Conservation (phyloP, 2,888 invertebrate genomes). For the Stenurella melanura region DNA sequence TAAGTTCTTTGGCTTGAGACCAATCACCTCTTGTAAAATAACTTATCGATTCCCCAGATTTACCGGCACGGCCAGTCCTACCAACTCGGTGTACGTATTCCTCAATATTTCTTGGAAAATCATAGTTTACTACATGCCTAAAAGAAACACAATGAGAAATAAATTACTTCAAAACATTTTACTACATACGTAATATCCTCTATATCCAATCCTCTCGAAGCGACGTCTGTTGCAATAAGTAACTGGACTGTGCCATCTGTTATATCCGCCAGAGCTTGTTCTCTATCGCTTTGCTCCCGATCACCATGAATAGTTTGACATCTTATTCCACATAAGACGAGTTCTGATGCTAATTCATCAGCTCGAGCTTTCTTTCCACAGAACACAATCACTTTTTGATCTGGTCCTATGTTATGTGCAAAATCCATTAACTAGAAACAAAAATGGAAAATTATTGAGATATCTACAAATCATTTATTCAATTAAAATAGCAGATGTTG, state of each 20-base stretch:
- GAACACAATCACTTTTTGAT: slow-evolving; percentile 93
- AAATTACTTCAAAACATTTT: slow-evolving; percentile 18
- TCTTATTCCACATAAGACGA: slow-evolving; percentile 80
- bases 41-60: slow-evolving; percentile 87
- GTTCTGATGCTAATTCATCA: slow-evolving; percentile 87
- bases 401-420: slow-evolving; percentile 79
- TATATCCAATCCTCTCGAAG: slow-evolving; percentile 95
- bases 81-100: slow-evolving; percentile 98
- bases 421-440: slow-evolving; percentile 80
- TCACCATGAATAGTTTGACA: slow-evolving; percentile 93
- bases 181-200: slow-evolving; percentile 83
- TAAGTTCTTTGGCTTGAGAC: slow-evolving; percentile 87
- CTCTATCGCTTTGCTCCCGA: slow-evolving; percentile 84
- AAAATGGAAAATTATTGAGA: slow-evolving; percentile 12
- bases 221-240: slow-evolving; percentile 95
- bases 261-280: slow-evolving; percentile 90
- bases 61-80: slow-evolving; percentile 94
- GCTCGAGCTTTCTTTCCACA: slow-evolving; percentile 91
- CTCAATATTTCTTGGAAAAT: slow-evolving; percentile 95
- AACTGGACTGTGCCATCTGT: slow-evolving; percentile 86
- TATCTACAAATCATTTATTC: too few species aligned
- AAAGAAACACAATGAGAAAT: slow-evolving; percentile 55
- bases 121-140: slow-evolving; percentile 91
- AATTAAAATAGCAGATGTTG: too few species aligned
- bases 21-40: slow-evolving; percentile 89